Evolutionary conservation across 2,113 vertebrate genomes (phyloP), one percentile per base, ranked within the genome.

Genomic region (Hemicordylus capensis): DNA sequence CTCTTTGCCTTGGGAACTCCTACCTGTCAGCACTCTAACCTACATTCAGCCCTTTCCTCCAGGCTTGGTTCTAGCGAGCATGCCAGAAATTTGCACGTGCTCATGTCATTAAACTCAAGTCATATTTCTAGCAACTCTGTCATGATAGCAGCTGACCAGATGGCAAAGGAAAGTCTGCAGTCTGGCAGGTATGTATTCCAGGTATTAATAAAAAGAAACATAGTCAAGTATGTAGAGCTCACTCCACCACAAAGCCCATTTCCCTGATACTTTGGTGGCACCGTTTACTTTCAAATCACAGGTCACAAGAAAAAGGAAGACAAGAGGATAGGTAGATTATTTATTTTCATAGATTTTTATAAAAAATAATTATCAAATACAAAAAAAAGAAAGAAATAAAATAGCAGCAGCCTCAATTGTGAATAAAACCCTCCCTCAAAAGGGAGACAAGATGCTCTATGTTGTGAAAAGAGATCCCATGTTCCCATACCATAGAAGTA

Each of bases 341-440:
- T 94, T 95, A 94, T 93, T 95, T 93, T 85, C 91, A 93, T 94
- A 93, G 88, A 94, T 93, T 94, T 95, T 95, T 94, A 93, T 94
- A 94, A 95, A 95, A 95, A 95, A 95, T 95, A 95, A 95, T 93
- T 93, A 95, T 94, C 94, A 95, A 94, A 94, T 95, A 95, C 93
- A 95, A 95, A 95, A 91, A 28, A 94, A 93, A 92, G 11, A 78
- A 78, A 17, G 17, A 90, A 93, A n/a, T 63, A 93, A 95, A 94
- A 93, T 93, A 94, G 91, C 91, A 95, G 94, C 94, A 95, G 94
- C 91, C 78, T 94, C 82, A 84, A 0, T 93, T 94, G 88, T 93
- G 92, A 94, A 90, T 93, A 92, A 93, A 94, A 92, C 87, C 89
- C 85, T 92, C 75, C 42, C 19, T 79, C 42, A 31, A 79, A 79